Percentiles rank a stretch among this genome's conserved stretches.
Evolutionary conservation across 1,140 invertebrate species (phyloP).

Genomic region (Glossosoma conforme): DNA sequence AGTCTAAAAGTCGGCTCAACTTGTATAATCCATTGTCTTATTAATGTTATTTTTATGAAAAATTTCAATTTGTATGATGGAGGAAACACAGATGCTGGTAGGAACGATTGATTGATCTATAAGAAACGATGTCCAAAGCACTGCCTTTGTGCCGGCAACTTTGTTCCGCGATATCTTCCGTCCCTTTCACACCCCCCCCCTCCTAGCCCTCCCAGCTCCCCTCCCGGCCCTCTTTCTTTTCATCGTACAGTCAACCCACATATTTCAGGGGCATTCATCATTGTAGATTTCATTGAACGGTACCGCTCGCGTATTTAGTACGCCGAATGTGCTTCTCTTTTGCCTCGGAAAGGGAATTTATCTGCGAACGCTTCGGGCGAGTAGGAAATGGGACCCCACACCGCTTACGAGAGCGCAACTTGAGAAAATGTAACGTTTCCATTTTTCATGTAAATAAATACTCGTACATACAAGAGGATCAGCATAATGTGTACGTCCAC

Average conservation of each 20-base stretch:
- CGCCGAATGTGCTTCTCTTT: slow-evolving; percentile 31
- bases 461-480: no score
- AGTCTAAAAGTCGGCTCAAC: no score
- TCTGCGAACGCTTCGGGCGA: slow-evolving; percentile 30
- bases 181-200: slow-evolving; percentile 3
- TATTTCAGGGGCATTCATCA: slow-evolving; percentile 28
- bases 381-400: slow-evolving; percentile 16
- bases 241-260: slow-evolving; percentile 30
- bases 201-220: background rate
- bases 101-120: no score
- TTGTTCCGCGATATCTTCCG: slow-evolving; percentile 1
- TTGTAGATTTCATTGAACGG: slow-evolving; percentile 28
- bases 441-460: no score
- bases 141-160: background rate
- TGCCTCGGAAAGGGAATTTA: slow-evolving; percentile 30
- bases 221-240: slow-evolving; percentile 24
- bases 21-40: no score
- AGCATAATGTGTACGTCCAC: no score
- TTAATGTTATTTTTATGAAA: no score
- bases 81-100: no score
- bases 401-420: no score
- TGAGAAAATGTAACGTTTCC: no score
- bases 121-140: no score
- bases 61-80: no score
- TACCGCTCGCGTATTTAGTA: slow-evolving; percentile 30